Percentiles rank a stretch among this genome's conserved stretches.
These are phyloP conservation scores for Anguilla rostrata DNA, from an alignment of 2,113 vertebrate genomes.

Conservation along the genomic window DNA sequence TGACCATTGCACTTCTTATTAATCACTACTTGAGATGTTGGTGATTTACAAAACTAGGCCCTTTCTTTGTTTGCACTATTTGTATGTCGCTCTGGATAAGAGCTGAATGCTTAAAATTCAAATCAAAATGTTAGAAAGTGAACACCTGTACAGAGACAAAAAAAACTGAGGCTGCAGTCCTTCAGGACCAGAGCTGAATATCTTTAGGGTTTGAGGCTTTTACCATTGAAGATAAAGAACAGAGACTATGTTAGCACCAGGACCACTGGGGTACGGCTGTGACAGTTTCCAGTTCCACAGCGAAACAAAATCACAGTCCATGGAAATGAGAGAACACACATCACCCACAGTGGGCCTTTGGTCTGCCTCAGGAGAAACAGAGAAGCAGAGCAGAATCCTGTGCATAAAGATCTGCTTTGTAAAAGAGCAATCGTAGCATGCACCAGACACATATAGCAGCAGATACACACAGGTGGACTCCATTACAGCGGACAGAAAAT, in stretches of 20 bases:
- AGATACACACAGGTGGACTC: neutral
- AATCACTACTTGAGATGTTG: too few relatives aligned
- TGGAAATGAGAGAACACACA: neutral
- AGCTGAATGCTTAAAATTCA: too few relatives aligned
- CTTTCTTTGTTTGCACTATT: too few relatives aligned
- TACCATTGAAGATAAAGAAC: neutral
- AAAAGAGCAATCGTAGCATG: neutral
- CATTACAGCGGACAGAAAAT: neutral
- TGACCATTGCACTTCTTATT: too few relatives aligned
- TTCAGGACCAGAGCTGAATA: neutral
- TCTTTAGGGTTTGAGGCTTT: neutral
- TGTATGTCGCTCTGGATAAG: too few relatives aligned
- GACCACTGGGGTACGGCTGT: neutral
- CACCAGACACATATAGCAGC: neutral
- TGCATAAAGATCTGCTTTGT: neutral
- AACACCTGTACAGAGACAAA: neutral
- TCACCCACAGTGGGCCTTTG: neutral
- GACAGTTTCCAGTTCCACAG: neutral
- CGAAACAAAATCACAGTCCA: neutral
- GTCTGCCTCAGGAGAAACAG: neutral
- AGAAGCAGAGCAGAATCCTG: neutral
- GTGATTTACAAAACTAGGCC: too few relatives aligned
- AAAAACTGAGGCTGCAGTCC: neutral
- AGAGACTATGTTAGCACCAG: neutral
- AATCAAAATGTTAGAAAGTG: neutral